These are phyloP conservation scores for Merops nubicus DNA, from an alignment of 2,113 vertebrate species.

Conservation along the genomic window DNA sequence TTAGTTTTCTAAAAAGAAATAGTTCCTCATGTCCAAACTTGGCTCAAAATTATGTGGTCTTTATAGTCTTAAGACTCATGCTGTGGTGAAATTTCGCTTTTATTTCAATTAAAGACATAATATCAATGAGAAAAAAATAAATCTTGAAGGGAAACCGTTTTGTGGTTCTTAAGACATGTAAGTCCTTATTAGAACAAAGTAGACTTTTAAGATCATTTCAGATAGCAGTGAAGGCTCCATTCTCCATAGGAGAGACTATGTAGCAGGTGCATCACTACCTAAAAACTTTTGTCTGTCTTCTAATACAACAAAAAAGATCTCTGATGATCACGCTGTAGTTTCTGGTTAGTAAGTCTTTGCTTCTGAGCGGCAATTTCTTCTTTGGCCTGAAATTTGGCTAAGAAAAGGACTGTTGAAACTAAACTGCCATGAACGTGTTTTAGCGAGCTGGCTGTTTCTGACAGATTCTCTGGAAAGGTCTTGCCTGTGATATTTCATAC, in stretches of 20 bases:
- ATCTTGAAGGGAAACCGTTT: background rate
- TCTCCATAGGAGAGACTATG: background rate
- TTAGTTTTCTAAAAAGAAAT: background rate
- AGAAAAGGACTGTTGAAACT: background rate
- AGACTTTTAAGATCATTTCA: background rate
- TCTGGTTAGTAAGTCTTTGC: background rate
- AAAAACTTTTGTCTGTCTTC: background rate
- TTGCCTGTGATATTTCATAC: background rate
- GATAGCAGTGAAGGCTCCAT: background rate
- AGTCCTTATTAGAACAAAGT: background rate
- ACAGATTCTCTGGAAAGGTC: background rate
- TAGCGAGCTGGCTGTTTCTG: background rate
- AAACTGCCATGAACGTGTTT: background rate
- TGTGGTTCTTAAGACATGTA: background rate
- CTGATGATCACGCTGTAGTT: background rate
- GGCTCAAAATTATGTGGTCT: background rate
- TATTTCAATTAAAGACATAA: background rate
- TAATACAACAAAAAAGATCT: background rate
- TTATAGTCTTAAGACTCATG: background rate
- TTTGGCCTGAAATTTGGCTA: background rate
- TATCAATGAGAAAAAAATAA: background rate
- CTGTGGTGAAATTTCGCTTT: background rate
- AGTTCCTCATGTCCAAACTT: background rate
- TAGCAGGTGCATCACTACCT: background rate
- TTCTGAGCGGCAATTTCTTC: background rate